Evolutionary conservation across 2,113 vertebrate species (phyloP), one percentile per base, ranked within the genome.

Genomic region (Chloropsis cyanopogon): DNA sequence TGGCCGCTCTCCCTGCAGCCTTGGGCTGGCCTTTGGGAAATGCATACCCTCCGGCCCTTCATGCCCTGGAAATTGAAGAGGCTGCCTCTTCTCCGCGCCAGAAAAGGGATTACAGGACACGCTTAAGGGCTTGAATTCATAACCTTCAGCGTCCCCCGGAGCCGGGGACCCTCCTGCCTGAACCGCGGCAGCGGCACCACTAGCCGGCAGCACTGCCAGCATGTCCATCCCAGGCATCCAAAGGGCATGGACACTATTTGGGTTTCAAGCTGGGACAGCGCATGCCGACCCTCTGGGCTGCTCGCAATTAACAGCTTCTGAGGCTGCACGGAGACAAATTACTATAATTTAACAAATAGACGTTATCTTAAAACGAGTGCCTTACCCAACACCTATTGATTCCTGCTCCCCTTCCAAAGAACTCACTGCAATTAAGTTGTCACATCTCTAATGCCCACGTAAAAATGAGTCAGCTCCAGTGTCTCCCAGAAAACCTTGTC

Each of bases 271-370:
- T 46, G 82, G 54, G 76, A 56, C 76, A 71, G 82, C 89, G 56
- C 64, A 42, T 1, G 23, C 59, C 6, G 10, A 64, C 52, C 73
- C 39, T 71, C 56, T 0, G 5, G 19, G 33, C 79, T 42, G 39
- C 65, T 89, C 2, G 4, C 94, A 97, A 94, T 97, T 96, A 97
- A 71, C 96, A 78, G 56, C 80, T 91, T 69, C 82, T 41, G 80
- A 95, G 54, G 25, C 82, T 57, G 82, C 60, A 52, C 31, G 28
- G 92, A 97, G 93, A 97, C 94, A 94, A 96, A 97, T 96, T 31
- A 93, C 93, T 96, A 84, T 96, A 97, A 97, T 97, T 97, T 96
- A 90, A 92, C 96, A 96, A 97, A 97, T 50, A 97, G 96, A 97
- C 94, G 93, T 97, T 97, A 97, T 97, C 96, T 97, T 93, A 95